Conservation (phyloP, 2,113 vertebrate genomes). For the Natator depressus region DNA sequence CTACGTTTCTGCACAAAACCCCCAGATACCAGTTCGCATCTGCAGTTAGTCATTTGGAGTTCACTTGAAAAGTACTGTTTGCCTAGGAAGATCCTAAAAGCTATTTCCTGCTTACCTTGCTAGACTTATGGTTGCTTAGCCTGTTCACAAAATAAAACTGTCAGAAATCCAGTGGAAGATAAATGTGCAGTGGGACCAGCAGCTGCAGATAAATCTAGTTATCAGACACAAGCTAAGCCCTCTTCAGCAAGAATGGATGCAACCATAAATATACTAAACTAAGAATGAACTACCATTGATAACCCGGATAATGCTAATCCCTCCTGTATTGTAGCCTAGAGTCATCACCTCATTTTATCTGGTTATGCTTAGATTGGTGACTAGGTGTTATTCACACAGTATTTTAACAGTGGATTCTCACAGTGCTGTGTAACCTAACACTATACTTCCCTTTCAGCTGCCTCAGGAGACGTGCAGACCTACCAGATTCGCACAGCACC, state of each 20-base stretch:
- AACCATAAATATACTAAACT: background rate
- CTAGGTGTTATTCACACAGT: accelerated
- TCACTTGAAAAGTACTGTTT: slow-evolving; percentile 31
- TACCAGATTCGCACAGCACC: slow-evolving; percentile 97
- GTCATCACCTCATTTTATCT: background rate
- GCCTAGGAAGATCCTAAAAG: slow-evolving; percentile 53
- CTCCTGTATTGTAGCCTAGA: slow-evolving; percentile 8
- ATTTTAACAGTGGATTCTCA: background rate
- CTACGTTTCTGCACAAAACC: background rate
- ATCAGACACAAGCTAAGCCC: background rate
- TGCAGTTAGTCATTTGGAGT: background rate
- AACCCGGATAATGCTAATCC: background rate
- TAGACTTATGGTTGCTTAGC: slow-evolving; percentile 61
- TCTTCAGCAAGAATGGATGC: slow-evolving; percentile 7
- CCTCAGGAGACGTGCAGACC: slow-evolving; percentile 96
- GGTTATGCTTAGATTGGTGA: background rate
- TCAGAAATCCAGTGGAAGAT: background rate
- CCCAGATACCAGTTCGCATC: background rate
- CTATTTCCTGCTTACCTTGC: slow-evolving; percentile 51
- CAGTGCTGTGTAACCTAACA: background rate
- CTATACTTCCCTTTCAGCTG: slow-evolving; percentile 76
- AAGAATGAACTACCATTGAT: background rate
- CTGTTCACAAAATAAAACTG: slow-evolving; percentile 36
- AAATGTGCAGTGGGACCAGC: background rate
- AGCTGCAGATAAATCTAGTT: background rate